Base-by-base conservation (phyloP, 2,797 vertebrate species). In the Morus bassanus region DNA sequence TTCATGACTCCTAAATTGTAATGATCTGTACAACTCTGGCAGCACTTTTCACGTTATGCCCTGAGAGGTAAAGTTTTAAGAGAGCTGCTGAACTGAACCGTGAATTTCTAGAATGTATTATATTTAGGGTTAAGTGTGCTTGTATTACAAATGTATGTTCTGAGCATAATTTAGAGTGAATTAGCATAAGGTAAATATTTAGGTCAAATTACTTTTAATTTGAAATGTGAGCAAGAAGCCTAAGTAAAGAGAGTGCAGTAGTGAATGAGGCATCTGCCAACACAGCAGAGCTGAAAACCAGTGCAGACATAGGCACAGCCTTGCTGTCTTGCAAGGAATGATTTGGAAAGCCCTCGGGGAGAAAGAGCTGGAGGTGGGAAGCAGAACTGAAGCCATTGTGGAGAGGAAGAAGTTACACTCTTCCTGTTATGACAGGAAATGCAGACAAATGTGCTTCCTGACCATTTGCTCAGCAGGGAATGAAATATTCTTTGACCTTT, bases 401-500 rank as follows among this genome's bases (percentile, higher is more conserved):
- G 99, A 99, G 98, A 99, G 99, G 99, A 99, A 99, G 99, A 99
- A 99, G 99, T 99, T 98, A 98, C 98, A 99, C 98, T 99, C 99
- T 99, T 99, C 99, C 99, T 99, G 99, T 99, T 99, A 99, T 99
- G 99, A 99, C 99, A 99, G 99, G 99, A 99, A 99, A 99, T 99
- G 98, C 98, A 99, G 99, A 99, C 98, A 99, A 99, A 99, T 99
- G 99, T 99, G 99, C 99, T 99, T 99, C 99, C 99, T 99, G 99
- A 98, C 98, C 98, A 98, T 98, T 97, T 95, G 95, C 97, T 97
- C 94, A 97, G 97, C 97, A 97, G 98, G 98, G 98, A 98, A 98
- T 98, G 97, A 98, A 98, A 98, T 97, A 98, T 97, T 98, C 97
- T 98, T 90, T 98, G 98, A 98, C 97, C 97, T 97, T 98, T 98